Conservation (phyloP, 2,888 invertebrate genomes). For the Leucophenga maculata region DNA sequence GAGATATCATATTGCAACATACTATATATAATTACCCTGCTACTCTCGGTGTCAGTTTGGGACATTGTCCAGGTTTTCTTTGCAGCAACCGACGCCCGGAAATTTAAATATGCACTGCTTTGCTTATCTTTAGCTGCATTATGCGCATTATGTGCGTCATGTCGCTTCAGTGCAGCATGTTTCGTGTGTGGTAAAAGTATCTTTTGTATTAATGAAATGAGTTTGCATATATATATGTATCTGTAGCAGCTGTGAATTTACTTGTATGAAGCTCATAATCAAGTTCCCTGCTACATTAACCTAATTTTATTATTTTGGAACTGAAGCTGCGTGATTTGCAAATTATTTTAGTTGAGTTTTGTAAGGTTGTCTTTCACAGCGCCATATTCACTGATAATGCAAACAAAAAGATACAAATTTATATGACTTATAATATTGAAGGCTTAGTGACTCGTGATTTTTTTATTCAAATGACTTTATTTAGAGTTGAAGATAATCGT, state of each 20-base stretch:
- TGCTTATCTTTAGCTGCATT: conserved; percentile 27
- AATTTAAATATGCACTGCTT: not conserved
- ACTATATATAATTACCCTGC: conserved; percentile 43
- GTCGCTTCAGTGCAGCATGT: conserved; percentile 31
- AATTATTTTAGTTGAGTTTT: conserved; percentile 44
- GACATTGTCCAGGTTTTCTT: no score
- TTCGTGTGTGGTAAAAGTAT: conserved; percentile 48
- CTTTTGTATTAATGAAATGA: conserved; percentile 13
- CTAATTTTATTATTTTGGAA: conserved; percentile 55
- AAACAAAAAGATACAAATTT: no score
- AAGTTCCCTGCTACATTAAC: conserved; percentile 58
- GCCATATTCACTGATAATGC: no score
- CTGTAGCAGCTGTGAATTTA: no score
- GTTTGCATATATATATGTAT: not conserved
- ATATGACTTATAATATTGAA: no score
- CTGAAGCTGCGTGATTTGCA: conserved; percentile 65
- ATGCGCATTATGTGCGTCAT: conserved; percentile 61
- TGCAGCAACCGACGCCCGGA: no score
- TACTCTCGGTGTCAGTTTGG: conserved; percentile 27
- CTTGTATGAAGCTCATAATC: conserved; percentile 5
- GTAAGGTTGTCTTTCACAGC: conserved; percentile 23
- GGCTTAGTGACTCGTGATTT: no score
- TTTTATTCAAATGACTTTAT: no score
- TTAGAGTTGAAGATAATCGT: no score
- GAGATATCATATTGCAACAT: conserved; percentile 60